phyloP scores from a whole-genome alignment of 2,113 vertebrate species.

The Siniperca knerii region DNA sequence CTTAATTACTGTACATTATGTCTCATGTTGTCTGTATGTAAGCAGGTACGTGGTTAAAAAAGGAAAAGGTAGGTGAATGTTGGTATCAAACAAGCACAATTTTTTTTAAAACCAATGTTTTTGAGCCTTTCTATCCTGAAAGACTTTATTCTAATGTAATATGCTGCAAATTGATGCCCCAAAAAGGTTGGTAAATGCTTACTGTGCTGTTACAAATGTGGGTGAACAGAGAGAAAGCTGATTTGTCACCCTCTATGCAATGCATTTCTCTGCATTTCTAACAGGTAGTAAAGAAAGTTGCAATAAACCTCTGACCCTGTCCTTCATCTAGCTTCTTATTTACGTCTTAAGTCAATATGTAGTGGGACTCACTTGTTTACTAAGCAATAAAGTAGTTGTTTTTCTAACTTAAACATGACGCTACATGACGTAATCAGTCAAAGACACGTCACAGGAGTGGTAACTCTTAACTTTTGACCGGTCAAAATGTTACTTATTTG shows the following conservation, averaged over 20 bases:
- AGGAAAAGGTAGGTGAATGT: neutral
- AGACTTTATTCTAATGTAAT: neutral
- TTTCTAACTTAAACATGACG: slow-evolving; percentile 5
- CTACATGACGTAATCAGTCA: neutral
- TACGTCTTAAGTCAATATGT: neutral
- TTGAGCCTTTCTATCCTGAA: neutral
- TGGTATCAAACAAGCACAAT: too few relatives aligned
- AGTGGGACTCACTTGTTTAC: neutral
- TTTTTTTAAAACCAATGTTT: too few relatives aligned
- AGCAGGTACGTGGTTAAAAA: neutral
- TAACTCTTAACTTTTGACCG: neutral
- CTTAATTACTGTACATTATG: neutral
- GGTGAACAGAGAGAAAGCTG: neutral
- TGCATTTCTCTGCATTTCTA: neutral
- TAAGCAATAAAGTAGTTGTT: neutral
- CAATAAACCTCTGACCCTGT: neutral
- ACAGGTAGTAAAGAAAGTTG: neutral
- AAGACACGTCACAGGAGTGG: neutral
- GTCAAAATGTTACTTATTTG: neutral
- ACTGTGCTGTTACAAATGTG: neutral
- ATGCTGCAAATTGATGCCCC: too few relatives aligned
- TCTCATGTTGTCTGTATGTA: neutral
- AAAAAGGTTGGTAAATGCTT: neutral
- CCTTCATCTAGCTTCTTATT: slow-evolving; percentile 4
- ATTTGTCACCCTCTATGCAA: neutral